phyloP scores from a whole-genome alignment of 2,113 vertebrate genomes.

The Cavia aperea region DNA sequence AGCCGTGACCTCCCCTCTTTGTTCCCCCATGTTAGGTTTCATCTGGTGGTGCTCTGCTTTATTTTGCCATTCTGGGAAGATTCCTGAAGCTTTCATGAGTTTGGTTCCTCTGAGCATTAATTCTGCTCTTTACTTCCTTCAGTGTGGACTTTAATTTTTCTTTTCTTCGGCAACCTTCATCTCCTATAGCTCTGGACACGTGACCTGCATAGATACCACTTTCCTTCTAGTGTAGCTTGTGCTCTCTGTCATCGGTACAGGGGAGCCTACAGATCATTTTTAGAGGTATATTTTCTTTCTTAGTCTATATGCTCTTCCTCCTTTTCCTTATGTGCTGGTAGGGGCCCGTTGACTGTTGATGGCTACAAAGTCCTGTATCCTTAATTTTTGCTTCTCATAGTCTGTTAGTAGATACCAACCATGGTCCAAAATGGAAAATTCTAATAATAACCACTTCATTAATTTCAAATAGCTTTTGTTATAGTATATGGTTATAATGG shows the following conservation, averaged over 20 bases:
- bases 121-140: background rate
- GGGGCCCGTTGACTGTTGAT: background rate
- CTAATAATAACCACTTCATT: background rate
- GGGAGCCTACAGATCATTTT: background rate
- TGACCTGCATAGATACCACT: background rate
- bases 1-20: background rate
- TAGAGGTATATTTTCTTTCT: background rate
- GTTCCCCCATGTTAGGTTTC: background rate
- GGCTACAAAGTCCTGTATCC: background rate
- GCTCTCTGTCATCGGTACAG: background rate
- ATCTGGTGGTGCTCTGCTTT: background rate
- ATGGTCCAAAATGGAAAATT: background rate
- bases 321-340: background rate
- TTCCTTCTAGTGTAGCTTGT: background rate
- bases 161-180: background rate
- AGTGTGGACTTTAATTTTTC: background rate
- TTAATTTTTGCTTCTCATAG: background rate
- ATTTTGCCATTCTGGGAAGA: background rate
- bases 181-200: background rate
- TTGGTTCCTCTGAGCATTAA: background rate
- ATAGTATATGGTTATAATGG: background rate
- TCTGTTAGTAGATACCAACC: background rate
- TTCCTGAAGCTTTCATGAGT: slow-evolving; percentile 5
- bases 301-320: background rate
- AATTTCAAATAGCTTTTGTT: background rate